A percentile compares a stretch with the other conserved stretches of the same genome.
Evolutionary conservation across 1,140 invertebrate genomes (phyloP).

Genomic region (Cardiocondyla obscurior): DNA sequence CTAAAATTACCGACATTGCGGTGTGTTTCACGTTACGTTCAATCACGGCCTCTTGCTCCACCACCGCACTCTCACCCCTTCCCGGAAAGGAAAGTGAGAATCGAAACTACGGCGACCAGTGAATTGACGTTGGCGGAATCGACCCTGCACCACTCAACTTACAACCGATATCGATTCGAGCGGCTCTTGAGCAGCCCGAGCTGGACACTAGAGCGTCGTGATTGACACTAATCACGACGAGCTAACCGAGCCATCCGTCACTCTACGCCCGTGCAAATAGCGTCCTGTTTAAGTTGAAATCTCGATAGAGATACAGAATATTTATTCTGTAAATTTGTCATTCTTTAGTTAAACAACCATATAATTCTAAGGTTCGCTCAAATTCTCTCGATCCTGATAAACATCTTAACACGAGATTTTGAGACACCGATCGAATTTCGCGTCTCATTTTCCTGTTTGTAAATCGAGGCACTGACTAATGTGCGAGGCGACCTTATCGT

Average conservation of each 20-base stretch:
- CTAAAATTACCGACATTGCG: not conserved
- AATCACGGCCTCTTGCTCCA: not conserved
- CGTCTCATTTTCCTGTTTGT: not conserved
- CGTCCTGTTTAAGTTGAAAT: not conserved
- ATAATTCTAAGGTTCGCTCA: no score
- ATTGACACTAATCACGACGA: conserved; percentile 11
- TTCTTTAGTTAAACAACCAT: no score
- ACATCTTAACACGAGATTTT: no score
- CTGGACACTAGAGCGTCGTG: not conserved
- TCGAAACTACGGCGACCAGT: not conserved
- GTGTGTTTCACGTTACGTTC: not conserved
- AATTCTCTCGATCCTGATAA: no score
- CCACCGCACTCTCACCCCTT: not conserved
- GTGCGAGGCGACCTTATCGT: not conserved
- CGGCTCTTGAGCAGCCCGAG: not conserved
- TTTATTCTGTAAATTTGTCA: no score
- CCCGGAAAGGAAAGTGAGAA: not conserved
- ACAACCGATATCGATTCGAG: conserved; percentile 14
- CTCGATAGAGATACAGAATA: not conserved
- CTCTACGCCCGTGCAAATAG: not conserved
- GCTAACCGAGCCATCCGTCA: not conserved
- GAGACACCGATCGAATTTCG: not conserved
- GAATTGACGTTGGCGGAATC: conserved; percentile 12
- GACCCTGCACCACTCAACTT: conserved; percentile 15
- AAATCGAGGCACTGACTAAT: not conserved